These are phyloP conservation scores for Ernsta delagoae DNA, from an alignment of 2,888 invertebrate genomes.

Conservation along the genomic window DNA sequence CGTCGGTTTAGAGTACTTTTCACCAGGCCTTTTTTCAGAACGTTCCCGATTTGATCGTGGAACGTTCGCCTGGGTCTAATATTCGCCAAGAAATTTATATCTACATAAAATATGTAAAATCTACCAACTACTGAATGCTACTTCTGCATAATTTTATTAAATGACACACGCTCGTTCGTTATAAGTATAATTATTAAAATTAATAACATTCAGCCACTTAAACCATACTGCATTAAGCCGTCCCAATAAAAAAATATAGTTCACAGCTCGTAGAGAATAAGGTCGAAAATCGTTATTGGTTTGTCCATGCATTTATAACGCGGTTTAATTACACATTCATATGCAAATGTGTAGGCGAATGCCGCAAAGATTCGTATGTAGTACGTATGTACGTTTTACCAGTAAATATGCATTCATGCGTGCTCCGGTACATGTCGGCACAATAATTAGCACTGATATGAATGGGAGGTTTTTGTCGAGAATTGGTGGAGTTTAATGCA, in stretches of 20 bases:
- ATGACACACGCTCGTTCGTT: too few relatives aligned
- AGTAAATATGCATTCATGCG: conserved; percentile 76
- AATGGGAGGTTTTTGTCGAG: conserved; percentile 67
- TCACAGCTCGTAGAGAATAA: conserved; percentile 44
- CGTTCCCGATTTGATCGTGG: too few relatives aligned
- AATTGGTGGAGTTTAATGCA: conserved; percentile 52
- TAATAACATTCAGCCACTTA: conserved; percentile 10
- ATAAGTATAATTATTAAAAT: too few relatives aligned
- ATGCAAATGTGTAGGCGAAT: conserved; percentile 78
- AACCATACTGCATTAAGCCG: conserved; percentile 6
- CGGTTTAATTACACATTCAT: conserved; percentile 83
- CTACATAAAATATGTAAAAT: too few relatives aligned
- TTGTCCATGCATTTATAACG: conserved; percentile 52
- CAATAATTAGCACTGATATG: conserved; percentile 76
- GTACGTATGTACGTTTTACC: conserved; percentile 62
- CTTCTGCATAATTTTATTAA: too few relatives aligned
- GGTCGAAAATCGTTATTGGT: conserved; percentile 49
- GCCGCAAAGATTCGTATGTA: conserved; percentile 74
- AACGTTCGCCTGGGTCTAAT: too few relatives aligned
- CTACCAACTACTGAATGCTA: too few relatives aligned
- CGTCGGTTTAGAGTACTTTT: too few relatives aligned
- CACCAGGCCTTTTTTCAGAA: too few relatives aligned
- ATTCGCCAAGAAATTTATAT: too few relatives aligned
- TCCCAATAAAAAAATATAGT: conserved; percentile 29
- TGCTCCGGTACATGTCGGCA: conserved; percentile 70